Evolutionary conservation across 2,888 invertebrate genomes (phyloP), one percentile per base, ranked within the genome.

Genomic region (Gymnocheta viridis): DNA sequence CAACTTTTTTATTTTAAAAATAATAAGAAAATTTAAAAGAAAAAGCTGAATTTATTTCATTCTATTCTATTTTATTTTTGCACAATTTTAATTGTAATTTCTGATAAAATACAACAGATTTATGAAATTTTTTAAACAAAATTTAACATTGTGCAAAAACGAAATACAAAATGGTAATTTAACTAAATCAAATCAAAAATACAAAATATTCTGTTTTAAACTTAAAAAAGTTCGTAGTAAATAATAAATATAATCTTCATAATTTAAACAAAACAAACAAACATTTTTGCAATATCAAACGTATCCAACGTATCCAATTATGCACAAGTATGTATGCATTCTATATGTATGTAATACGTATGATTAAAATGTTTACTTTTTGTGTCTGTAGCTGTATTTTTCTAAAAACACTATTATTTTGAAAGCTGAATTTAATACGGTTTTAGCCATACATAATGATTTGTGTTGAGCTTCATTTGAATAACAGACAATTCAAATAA

Each of bases 211-310:
- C 24, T 38, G 12, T 12, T 6, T 6, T 1, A 38, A 70, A 70
- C 44, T 70, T 58, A 14, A 44, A 19, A 14, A 35, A 29, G 32
- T 17, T 41, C 29, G 29, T 35, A 27, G 29, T 70, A 56, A 56
- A 70, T 44, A 58, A 47, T 74, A 74, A 51, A 62, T 51, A 62
- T n/a, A 51, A 74, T 74, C 62, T 64, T 24, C 38, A 74, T 64
- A 51, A 74, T 74, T 74, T 64, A 38, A 64, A 74, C 64, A 29
- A 74, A 74, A 64, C 38, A 64, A 73, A 74, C 64, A 74, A 27
- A 51, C n/a, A n/a, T 62, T 74, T 51, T 19, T 41, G 51, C 51
- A 17, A 64, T 51, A 49, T 35, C 47, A 62, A 62, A 60, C 38
- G 60, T 49, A 51, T n/a, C n/a, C n/a, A 54, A 54, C 12, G 41